These are phyloP conservation scores for Festucalex cinctus DNA, from an alignment of 2,113 vertebrate species.

Conservation along the genomic window DNA sequence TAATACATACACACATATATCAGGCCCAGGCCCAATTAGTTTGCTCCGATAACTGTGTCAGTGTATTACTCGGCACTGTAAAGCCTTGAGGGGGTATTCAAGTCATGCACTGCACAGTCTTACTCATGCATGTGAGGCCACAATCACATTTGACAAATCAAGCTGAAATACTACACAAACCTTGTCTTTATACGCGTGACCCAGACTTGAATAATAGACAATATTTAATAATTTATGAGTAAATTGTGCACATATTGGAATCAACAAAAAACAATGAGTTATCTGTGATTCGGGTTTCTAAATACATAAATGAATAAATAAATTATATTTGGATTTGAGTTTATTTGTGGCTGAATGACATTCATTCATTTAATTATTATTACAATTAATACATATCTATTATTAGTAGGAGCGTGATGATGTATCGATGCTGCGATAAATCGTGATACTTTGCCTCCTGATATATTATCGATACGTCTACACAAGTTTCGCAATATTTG, in stretches of 20 bases:
- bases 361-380: too few relatives aligned
- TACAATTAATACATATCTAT: too few relatives aligned
- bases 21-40: constrained; percentile 50
- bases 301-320: too few relatives aligned
- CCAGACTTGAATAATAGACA: background rate
- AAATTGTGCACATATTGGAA: background rate
- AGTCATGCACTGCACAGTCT: constrained; percentile 49
- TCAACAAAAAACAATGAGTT: background rate
- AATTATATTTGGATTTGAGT: too few relatives aligned
- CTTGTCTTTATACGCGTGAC: background rate
- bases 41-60: constrained; percentile 68
- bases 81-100: constrained; percentile 52
- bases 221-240: background rate
- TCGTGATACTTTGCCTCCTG: too few relatives aligned
- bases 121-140: constrained; percentile 65
- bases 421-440: too few relatives aligned
- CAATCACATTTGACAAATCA: constrained; percentile 49
- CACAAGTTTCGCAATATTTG: too few relatives aligned
- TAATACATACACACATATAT: background rate
- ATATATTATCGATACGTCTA: too few relatives aligned
- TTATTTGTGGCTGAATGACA: background rate
- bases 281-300: background rate
- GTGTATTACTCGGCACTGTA: constrained; percentile 48
- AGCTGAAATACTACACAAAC: constrained; percentile 29
- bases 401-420: too few relatives aligned